phyloP scores from a whole-genome alignment of 2,797 vertebrate genomes.

The Molossus alvarezi region DNA sequence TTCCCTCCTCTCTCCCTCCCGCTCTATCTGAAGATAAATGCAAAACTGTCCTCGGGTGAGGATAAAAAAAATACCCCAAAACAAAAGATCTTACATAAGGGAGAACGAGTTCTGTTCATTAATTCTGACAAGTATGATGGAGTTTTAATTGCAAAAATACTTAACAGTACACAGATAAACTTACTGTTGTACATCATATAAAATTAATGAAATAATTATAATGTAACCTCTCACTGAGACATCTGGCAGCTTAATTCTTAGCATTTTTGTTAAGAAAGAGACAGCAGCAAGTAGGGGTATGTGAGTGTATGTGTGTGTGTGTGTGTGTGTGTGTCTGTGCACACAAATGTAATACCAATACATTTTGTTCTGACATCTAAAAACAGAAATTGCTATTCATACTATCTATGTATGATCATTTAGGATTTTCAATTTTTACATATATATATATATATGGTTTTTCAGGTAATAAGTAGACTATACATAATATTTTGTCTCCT shows the following conservation, averaged over 20 bases:
- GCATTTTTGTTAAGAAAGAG: slow-evolving; percentile 31
- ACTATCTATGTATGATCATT: not conserved
- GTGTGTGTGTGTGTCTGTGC: too few relatives aligned
- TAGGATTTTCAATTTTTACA: slow-evolving; percentile 22
- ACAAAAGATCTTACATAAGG: slow-evolving; percentile 50
- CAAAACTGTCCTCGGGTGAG: too few relatives aligned
- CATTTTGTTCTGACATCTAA: not conserved
- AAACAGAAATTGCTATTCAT: not conserved
- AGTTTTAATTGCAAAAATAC: slow-evolving; percentile 77
- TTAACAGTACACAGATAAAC: slow-evolving; percentile 71
- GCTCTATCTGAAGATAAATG: too few relatives aligned
- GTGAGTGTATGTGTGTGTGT: not conserved
- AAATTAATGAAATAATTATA: slow-evolving; percentile 77
- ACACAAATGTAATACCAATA: not conserved
- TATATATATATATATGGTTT: not conserved
- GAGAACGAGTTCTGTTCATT: slow-evolving; percentile 64
- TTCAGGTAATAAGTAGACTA: not conserved
- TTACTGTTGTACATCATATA: slow-evolving; percentile 67
- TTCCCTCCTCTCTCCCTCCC: too few relatives aligned
- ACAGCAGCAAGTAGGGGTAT: not conserved
- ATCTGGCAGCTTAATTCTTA: slow-evolving; percentile 54
- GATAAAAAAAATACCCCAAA: not conserved
- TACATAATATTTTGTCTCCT: not conserved
- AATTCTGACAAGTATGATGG: slow-evolving; percentile 72
- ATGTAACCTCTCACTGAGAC: slow-evolving; percentile 24